Conservation (phyloP, 2,888 invertebrate species). For the Tridacna crocea region DNA sequence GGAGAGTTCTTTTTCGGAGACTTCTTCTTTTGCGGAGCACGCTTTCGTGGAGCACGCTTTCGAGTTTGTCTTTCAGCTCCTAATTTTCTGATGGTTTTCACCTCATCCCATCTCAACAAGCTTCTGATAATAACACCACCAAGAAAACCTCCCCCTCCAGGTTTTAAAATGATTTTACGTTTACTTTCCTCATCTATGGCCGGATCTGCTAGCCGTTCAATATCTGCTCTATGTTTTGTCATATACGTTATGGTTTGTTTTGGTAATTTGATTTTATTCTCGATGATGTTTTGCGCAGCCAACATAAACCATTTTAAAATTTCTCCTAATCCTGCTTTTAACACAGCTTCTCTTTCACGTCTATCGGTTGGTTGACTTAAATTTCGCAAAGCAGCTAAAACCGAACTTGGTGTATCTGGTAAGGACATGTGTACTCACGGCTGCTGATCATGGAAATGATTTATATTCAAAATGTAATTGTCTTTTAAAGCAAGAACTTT, state of each 20-base stretch:
- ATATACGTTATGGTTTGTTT: not conserved
- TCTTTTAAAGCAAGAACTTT: too few relatives aligned
- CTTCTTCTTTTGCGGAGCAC: too few relatives aligned
- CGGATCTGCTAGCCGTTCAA: not conserved
- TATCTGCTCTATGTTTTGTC: not conserved
- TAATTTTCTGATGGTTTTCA: not conserved
- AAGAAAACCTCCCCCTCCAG: not conserved
- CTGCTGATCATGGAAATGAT: too few relatives aligned
- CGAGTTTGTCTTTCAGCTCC: too few relatives aligned
- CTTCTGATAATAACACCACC: not conserved
- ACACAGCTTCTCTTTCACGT: not conserved
- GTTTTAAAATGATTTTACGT: not conserved
- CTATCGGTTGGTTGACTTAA: not conserved
- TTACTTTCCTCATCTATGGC: not conserved
- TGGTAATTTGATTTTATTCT: not conserved
- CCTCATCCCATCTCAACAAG: not conserved
- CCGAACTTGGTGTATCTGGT: not conserved
- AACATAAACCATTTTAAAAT: slow-evolving; percentile 18
- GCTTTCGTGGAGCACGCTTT: too few relatives aligned
- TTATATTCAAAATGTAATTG: too few relatives aligned
- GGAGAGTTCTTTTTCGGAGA: too few relatives aligned
- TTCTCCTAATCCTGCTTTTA: not conserved
- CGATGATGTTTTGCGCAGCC: not conserved
- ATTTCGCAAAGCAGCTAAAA: slow-evolving; percentile 12
- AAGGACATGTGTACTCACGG: too few relatives aligned